Base-by-base conservation (phyloP, 1,140 invertebrate species). In the Phymorhynchus buccinoides region DNA sequence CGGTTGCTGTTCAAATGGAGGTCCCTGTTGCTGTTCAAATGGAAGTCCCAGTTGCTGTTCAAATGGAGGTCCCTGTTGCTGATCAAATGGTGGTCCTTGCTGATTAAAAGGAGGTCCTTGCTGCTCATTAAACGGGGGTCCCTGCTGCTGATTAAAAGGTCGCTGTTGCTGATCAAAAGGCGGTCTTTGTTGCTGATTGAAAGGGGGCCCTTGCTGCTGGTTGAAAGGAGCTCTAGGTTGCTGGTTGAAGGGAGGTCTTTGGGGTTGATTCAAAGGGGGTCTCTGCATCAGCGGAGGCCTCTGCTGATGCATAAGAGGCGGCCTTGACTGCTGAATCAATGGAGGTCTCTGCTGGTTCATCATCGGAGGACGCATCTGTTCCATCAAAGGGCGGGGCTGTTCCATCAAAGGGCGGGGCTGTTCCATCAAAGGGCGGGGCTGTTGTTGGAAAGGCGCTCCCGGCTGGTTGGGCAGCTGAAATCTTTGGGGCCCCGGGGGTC, bases 231-330 rank as follows among this genome's bases (percentile, higher is more conserved):
- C 12, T 30, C 22, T 22, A 9, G 52, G 39, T 9, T 80, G 79
- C 56, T 82, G 68, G 35, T 77, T 80, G 41, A 80, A 32, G 42
- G 84, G 79, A 52, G 75, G 81, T 18, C 80, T 39, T 77, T 42
- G 80, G 12, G 30, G 68, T 48, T 37, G 71, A 9, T 18, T 77
- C 32, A 66, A 39, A 18, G 37, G 80, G 56, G 79, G 68, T 9
- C 9, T 22, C 39, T 75, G 73, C 22, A 14, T 22, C 4, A 62
- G n/a, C 6, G 73, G 37, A 48, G 52, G 32, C 30, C 56, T 44
- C 42, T 27, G 73, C 2, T 1, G 3, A 6, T 48, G 44, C 22
- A 27, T 62, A 22, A 48, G 32, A 30, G 12, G 22, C 16, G 73
- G 73, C 27, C 73, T n/a, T 32, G 42, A n/a, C 42, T n/a, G 27